These are phyloP conservation scores for Gorsachius magnificus DNA, from an alignment of 2,797 vertebrate genomes.

Conservation along the genomic window DNA sequence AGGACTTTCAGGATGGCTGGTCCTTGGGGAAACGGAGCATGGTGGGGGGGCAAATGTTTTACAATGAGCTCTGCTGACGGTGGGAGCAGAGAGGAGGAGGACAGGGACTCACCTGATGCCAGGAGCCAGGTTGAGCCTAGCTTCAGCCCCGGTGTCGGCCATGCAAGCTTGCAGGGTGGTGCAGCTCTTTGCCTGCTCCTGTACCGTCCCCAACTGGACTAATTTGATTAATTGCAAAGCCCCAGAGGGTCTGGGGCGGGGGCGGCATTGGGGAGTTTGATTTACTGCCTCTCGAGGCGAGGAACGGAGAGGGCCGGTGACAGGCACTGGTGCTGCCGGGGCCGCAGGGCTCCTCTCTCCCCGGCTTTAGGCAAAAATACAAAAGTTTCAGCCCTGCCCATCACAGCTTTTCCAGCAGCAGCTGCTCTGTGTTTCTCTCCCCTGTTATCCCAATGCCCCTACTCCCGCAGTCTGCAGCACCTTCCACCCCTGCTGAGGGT, in stretches of 20 bases:
- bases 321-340: rapidly evolving
- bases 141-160: rapidly evolving
- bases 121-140: rapidly evolving
- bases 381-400: rapidly evolving
- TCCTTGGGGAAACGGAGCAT: neutral
- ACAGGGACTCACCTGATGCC: neutral
- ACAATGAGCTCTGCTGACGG: rapidly evolving
- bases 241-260: neutral
- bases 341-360: neutral
- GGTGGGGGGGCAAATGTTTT: rapidly evolving
- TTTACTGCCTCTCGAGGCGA: neutral
- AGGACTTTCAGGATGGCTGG: neutral
- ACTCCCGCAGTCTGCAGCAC: neutral
- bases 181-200: neutral
- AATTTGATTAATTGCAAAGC: neutral
- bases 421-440: neutral
- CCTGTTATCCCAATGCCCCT: rapidly evolving
- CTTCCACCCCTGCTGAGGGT: neutral
- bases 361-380: rapidly evolving
- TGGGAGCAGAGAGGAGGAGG: rapidly evolving
- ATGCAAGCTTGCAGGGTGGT: rapidly evolving
- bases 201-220: rapidly evolving
- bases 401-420: neutral
- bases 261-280: neutral
- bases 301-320: rapidly evolving